Conservation (phyloP, 2,113 vertebrate species). For the Ammodramus savannarum region DNA sequence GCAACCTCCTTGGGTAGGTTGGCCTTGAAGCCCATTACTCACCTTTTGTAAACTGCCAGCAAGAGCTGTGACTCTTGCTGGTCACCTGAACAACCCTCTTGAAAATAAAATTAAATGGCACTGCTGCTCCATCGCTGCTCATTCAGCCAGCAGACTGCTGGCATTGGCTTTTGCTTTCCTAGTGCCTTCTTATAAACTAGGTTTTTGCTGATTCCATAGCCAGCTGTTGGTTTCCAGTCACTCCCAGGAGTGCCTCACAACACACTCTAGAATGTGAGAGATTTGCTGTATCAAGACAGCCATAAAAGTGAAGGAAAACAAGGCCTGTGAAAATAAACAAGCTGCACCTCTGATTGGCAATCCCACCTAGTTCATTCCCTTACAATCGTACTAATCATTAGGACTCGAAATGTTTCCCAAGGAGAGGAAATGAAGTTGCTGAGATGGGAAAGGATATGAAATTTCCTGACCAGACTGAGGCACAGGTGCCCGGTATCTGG, state of each 20-base stretch:
- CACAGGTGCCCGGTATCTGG: conserved; percentile 80
- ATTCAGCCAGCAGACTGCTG: neutral
- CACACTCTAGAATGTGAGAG: conserved; percentile 59
- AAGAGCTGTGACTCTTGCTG: neutral
- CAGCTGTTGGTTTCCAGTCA: conserved; percentile 16
- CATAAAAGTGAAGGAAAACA: conserved; percentile 58
- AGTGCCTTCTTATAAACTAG: neutral
- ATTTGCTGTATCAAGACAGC: conserved; percentile 63
- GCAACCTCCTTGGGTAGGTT: neutral
- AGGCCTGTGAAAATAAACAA: conserved; percentile 63
- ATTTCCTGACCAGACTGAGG: conserved; percentile 82
- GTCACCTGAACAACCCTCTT: neutral
- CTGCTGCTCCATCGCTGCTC: neutral
- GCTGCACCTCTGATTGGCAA: conserved; percentile 50
- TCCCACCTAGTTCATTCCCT: neutral
- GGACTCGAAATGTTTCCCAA: conserved; percentile 73
- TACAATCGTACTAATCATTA: conserved; percentile 67
- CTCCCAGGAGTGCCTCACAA: conserved; percentile 40
- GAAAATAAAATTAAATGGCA: neutral
- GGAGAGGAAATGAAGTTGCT: conserved; percentile 77
- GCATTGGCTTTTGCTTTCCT: neutral
- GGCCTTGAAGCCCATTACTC: neutral
- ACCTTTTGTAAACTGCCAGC: neutral
- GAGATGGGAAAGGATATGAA: conserved; percentile 84
- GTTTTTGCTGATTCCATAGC: neutral